Percentiles rank a stretch among this genome's conserved stretches.
Conservation (phyloP, 2,113 vertebrate species). For the Naja naja region DNA sequence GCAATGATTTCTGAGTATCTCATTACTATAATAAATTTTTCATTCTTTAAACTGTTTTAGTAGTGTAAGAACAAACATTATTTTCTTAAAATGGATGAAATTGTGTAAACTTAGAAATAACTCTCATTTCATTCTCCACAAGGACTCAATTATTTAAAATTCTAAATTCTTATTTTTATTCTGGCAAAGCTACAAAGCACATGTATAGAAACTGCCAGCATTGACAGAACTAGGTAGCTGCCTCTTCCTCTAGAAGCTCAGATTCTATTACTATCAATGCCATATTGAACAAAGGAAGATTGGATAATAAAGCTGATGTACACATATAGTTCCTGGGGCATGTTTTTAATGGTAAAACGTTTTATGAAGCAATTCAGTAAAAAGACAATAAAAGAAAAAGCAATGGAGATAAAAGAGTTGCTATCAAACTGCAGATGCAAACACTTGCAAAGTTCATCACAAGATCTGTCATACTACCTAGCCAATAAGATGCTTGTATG, state of each 20-base stretch:
- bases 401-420: conserved; percentile 70
- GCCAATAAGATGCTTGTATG: conserved; percentile 73
- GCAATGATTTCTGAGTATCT: background rate
- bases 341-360: conserved; percentile 76
- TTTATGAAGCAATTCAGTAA: conserved; percentile 74
- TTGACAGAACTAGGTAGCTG: conserved; percentile 76
- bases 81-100: background rate
- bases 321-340: conserved; percentile 76
- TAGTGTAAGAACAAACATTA: conserved; percentile 39
- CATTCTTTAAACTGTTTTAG: conserved; percentile 44
- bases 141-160: conserved; percentile 34
- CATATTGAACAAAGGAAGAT: conserved; percentile 72
- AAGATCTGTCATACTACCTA: conserved; percentile 78
- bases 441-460: conserved; percentile 70
- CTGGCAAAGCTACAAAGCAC: conserved; percentile 53
- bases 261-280: conserved; percentile 72
- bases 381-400: conserved; percentile 73
- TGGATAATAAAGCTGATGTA: conserved; percentile 75
- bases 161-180: conserved; percentile 58
- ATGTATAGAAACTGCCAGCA: conserved; percentile 62
- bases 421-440: conserved; percentile 79
- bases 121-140: background rate
- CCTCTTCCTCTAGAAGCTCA: conserved; percentile 72
- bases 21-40: background rate
- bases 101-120: conserved; percentile 25